Conservation (phyloP, 2,888 invertebrate genomes). For the Glyphotaelius pellucidus region DNA sequence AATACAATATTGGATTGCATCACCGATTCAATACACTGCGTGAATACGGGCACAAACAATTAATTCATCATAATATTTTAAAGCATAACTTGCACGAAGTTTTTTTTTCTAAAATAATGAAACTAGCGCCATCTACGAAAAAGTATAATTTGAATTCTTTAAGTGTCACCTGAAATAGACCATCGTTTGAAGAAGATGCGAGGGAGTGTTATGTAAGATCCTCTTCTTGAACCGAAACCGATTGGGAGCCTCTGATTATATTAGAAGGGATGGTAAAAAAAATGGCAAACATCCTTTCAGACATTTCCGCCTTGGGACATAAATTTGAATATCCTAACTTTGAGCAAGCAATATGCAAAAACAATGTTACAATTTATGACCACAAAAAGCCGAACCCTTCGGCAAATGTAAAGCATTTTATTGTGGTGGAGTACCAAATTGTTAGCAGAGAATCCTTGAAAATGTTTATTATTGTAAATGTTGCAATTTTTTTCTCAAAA, state of each 20-base stretch:
- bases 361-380: slow-evolving; percentile 61
- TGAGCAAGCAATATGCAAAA: slow-evolving; percentile 58
- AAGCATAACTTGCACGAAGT: no score
- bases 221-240: neutral
- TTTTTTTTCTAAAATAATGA: no score
- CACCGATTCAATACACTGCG: no score
- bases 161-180: neutral
- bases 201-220: neutral
- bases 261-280: slow-evolving; percentile 28
- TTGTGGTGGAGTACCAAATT: slow-evolving; percentile 31
- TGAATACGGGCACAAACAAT: no score
- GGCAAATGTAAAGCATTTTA: slow-evolving; percentile 53
- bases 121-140: no score
- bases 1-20: no score
- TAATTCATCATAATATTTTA: no score
- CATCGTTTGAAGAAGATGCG: neutral
- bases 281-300: slow-evolving; percentile 42
- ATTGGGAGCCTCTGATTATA: neutral
- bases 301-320: slow-evolving; percentile 43
- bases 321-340: slow-evolving; percentile 50
- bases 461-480: slow-evolving; percentile 11
- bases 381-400: slow-evolving; percentile 57
- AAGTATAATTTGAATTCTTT: no score
- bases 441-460: slow-evolving; percentile 20
- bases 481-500: slow-evolving; percentile 22